Percentiles rank a stretch among this genome's conserved stretches.
Evolutionary conservation across 2,113 vertebrate genomes (phyloP).

Genomic region (Gymnorhina tibicen): DNA sequence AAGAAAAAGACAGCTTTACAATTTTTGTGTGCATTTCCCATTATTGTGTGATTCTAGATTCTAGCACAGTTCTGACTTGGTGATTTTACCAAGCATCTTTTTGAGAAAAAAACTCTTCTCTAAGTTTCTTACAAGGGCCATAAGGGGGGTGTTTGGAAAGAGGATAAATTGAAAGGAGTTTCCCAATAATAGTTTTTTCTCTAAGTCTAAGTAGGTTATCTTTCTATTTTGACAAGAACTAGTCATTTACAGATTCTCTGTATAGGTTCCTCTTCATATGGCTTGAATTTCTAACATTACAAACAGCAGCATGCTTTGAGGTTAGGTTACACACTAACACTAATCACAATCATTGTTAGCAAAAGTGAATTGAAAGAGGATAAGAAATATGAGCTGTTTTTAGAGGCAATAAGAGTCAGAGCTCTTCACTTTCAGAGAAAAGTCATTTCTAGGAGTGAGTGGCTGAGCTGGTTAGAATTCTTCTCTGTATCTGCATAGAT

Average conservation of each 20-base stretch:
- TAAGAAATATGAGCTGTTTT: slow-evolving; percentile 24
- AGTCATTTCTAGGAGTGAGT: neutral
- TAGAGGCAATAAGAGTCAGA: neutral
- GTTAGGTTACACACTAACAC: neutral
- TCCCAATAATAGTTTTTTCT: neutral
- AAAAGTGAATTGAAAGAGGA: neutral
- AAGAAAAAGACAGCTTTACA: neutral
- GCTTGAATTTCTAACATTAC: neutral
- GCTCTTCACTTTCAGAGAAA: neutral
- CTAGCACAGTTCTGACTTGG: neutral
- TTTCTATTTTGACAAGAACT: neutral
- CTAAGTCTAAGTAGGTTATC: neutral
- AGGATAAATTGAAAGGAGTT: neutral
- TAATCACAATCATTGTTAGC: neutral
- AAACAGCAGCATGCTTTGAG: neutral
- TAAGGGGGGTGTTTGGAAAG: neutral
- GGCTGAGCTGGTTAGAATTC: neutral
- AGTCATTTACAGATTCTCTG: neutral
- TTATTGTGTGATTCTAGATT: neutral
- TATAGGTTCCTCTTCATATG: neutral
- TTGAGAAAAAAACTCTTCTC: neutral
- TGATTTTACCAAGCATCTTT: neutral
- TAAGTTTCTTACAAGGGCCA: neutral
- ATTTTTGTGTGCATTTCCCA: neutral
- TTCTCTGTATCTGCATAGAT: neutral